A percentile compares a stretch with the other conserved stretches of the same genome.
These are phyloP conservation scores for Leiothrix lutea DNA, from an alignment of 2,113 vertebrate genomes.

Conservation along the genomic window DNA sequence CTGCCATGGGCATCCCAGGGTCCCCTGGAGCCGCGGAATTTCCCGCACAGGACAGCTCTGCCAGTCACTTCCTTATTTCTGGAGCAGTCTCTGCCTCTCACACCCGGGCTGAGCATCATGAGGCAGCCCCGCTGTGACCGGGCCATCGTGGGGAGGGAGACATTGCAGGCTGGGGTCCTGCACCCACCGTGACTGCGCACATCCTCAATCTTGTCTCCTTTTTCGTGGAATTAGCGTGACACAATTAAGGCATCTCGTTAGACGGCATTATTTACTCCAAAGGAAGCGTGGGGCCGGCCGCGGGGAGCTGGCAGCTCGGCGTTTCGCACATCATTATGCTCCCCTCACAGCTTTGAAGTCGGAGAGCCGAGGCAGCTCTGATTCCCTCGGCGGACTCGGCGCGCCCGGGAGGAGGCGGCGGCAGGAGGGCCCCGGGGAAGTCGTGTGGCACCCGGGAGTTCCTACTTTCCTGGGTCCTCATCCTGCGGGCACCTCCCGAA, in stretches of 20 bases:
- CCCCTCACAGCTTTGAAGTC: conserved; percentile 31
- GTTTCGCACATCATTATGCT: conserved; percentile 55
- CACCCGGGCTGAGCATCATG: background rate
- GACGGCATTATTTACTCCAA: conserved; percentile 30
- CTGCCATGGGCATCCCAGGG: fast-evolving
- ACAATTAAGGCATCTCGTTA: conserved; percentile 31
- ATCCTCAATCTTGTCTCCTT: conserved; percentile 43
- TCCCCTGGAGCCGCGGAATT: background rate
- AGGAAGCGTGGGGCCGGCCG: conserved; percentile 16
- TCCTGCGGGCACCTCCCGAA: background rate
- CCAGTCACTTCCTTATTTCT: background rate
- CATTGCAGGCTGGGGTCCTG: background rate
- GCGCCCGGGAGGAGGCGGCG: background rate
- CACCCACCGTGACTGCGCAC: background rate
- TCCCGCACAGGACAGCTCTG: background rate
- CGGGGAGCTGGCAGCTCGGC: conserved; percentile 38
- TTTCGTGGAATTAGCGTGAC: conserved; percentile 26
- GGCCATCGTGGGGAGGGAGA: background rate
- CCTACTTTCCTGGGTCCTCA: background rate
- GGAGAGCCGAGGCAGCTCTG: background rate
- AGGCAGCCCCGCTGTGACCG: background rate
- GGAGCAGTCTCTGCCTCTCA: background rate
- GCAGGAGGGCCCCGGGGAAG: background rate
- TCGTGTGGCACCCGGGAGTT: background rate
- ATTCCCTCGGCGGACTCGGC: background rate